phyloP scores from a whole-genome alignment of 1,140 invertebrate genomes.

The Adelges cooleyi region DNA sequence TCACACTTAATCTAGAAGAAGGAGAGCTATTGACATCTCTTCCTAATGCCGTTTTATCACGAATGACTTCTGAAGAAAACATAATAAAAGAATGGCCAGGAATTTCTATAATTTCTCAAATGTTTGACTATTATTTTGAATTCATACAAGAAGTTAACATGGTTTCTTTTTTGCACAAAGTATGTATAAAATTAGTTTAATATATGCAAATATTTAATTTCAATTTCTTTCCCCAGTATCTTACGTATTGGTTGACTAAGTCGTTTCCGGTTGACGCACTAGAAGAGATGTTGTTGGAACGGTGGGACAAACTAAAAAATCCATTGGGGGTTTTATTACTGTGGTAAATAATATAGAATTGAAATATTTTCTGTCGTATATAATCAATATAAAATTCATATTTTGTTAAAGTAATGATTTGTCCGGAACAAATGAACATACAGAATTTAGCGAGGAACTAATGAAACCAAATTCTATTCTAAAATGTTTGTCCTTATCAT shows the following conservation, averaged over 20 bases:
- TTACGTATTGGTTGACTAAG: slow-evolving; percentile 15
- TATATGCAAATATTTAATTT: neutral
- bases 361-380: neutral
- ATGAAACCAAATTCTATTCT: slow-evolving; percentile 10
- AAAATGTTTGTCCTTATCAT: neutral
- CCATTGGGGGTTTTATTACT: slow-evolving; percentile 14
- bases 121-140: slow-evolving; percentile 17
- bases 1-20: slow-evolving; percentile 12
- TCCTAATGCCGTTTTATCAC: neutral
- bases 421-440: neutral
- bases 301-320: slow-evolving; percentile 8
- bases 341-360: neutral
- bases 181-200: neutral
- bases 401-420: slow-evolving; percentile 1
- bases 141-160: neutral
- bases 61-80: neutral
- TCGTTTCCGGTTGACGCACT: slow-evolving; percentile 11
- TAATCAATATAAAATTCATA: neutral
- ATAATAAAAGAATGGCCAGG: slow-evolving; percentile 22
- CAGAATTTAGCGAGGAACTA: slow-evolving; percentile 2
- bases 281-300: slow-evolving; percentile 9
- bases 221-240: neutral
- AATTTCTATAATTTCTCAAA: slow-evolving; percentile 1
- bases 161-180: slow-evolving; percentile 17
- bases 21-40: slow-evolving; percentile 18